These are phyloP conservation scores for Gorsachius goisagi DNA, from an alignment of 2,113 vertebrate genomes.

Conservation along the genomic window DNA sequence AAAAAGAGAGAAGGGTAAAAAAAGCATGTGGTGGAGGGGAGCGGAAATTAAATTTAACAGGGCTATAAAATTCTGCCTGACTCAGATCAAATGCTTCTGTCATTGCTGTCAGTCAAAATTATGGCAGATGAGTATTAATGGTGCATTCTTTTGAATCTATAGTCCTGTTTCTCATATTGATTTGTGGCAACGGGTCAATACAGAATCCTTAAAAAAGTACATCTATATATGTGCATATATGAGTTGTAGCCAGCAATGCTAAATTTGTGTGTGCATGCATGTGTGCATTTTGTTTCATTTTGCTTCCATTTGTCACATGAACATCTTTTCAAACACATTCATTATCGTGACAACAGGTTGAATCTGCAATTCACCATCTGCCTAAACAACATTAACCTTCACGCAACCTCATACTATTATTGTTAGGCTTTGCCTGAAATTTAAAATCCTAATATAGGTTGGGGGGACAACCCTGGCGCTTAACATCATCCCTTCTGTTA, in stretches of 20 bases:
- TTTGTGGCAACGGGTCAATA: constrained; percentile 22
- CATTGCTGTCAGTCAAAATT: constrained; percentile 41
- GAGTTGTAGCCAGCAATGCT: neutral
- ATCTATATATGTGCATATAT: neutral
- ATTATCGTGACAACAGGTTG: constrained; percentile 72
- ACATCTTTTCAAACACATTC: constrained; percentile 39
- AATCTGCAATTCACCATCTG: constrained; percentile 74
- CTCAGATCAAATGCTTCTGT: constrained; percentile 54
- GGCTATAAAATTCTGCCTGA: constrained; percentile 38
- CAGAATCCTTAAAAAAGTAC: neutral
- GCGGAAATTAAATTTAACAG: constrained; percentile 31
- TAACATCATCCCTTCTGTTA: neutral
- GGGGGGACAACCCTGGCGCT: neutral
- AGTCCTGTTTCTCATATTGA: constrained; percentile 2
- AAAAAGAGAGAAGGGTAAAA: neutral
- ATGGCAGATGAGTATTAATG: constrained; percentile 46
- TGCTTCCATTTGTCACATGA: constrained; percentile 32
- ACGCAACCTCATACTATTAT: constrained; percentile 56
- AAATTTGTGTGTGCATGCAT: neutral
- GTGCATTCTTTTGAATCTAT: neutral
- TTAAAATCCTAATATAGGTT: constrained; percentile 31
- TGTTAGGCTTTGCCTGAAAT: constrained; percentile 56
- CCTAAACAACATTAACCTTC: constrained; percentile 75
- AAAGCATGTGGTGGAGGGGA: neutral
- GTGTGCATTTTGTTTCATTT: constrained; percentile 19